Evolutionary conservation across 2,113 vertebrate genomes (phyloP).

Genomic region (Peromyscus leucopus): DNA sequence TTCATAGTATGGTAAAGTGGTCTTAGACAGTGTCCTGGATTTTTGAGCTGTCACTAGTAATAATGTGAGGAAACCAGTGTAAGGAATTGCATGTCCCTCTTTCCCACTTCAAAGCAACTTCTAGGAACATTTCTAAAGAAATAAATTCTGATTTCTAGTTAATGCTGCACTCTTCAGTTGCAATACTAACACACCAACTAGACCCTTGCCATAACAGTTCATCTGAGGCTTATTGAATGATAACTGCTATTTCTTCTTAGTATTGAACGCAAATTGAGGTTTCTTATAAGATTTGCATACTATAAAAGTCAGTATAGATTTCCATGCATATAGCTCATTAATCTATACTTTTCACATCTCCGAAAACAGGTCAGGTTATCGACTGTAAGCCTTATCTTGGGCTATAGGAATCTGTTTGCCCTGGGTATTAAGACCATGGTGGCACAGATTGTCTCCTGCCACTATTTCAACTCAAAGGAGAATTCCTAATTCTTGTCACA

Average conservation of each 20-base stretch:
- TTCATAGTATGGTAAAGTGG: background rate
- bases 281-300: background rate
- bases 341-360: background rate
- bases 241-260: background rate
- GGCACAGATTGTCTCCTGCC: accelerated
- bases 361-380: background rate
- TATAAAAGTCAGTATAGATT: background rate
- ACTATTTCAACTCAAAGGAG: background rate
- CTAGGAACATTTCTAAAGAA: no score
- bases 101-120: background rate
- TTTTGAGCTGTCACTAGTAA: no score
- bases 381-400: background rate
- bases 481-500: background rate
- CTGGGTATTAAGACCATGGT: background rate
- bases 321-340: background rate
- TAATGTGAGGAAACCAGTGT: background rate
- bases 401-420: background rate
- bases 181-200: background rate
- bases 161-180: background rate
- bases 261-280: background rate
- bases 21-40: background rate
- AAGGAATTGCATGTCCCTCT: no score
- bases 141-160: background rate
- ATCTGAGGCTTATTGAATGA: background rate
- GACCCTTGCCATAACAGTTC: background rate